These are phyloP conservation scores for Tragelaphus imberbis DNA, from an alignment of 2,113 vertebrate species.

Conservation along the genomic window DNA sequence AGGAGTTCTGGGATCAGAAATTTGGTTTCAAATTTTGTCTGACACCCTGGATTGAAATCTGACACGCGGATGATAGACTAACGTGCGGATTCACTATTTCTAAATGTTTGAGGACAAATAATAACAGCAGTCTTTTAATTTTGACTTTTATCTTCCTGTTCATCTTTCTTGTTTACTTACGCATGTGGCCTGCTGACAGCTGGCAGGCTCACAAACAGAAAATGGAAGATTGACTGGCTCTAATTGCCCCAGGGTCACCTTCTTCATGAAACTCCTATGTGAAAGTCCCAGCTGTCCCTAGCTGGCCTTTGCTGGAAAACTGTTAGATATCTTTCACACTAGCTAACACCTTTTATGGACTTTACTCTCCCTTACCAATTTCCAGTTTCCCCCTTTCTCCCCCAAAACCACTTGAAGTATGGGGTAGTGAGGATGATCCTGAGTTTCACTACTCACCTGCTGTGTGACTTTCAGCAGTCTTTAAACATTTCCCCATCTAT, in stretches of 20 bases:
- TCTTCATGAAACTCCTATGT: conserved; percentile 20
- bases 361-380: background rate
- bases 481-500: background rate
- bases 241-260: background rate
- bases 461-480: background rate
- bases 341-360: background rate
- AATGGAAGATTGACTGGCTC: background rate
- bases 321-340: background rate
- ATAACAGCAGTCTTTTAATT: conserved; percentile 20
- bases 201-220: conserved; percentile 45
- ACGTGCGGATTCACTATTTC: background rate
- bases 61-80: background rate
- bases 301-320: conserved; percentile 2
- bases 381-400: background rate
- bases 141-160: conserved; percentile 49
- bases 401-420: background rate
- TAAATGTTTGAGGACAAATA: conserved; percentile 46
- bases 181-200: conserved; percentile 5
- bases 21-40: conserved; percentile 18
- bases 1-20: background rate
- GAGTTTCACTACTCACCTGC: background rate
- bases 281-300: conserved; percentile 41
- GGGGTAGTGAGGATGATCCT: background rate
- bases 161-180: conserved; percentile 47
- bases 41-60: background rate